Evolutionary conservation across 2,888 invertebrate species (phyloP).

Genomic region (Chydorus sphaericus): DNA sequence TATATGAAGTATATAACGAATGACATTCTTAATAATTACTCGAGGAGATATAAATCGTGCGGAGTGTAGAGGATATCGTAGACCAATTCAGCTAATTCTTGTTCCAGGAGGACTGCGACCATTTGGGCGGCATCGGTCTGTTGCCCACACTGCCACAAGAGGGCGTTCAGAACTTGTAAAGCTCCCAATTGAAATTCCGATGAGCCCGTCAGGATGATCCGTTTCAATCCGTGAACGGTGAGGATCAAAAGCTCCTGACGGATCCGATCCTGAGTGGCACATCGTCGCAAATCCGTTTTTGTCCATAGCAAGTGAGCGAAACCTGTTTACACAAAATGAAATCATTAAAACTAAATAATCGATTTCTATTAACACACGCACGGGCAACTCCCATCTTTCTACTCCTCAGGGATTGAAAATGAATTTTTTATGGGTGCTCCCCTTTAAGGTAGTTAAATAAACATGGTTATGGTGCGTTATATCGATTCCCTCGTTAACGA

Average conservation of each 20-base stretch:
- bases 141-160: not conserved
- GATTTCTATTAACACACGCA: no score
- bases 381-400: no score
- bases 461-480: no score
- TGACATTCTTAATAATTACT: no score
- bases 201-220: not conserved
- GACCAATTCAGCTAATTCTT: constrained; percentile 7
- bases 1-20: not conserved
- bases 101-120: not conserved
- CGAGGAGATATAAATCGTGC: not conserved
- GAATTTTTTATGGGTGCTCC: no score
- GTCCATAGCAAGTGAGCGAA: not conserved
- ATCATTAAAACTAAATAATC: no score
- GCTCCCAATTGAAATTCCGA: not conserved
- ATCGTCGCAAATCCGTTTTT: not conserved
- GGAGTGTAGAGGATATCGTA: not conserved
- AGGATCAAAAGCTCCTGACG: not conserved
- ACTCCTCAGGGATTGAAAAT: no score
- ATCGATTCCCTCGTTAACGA: no score
- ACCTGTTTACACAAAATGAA: no score
- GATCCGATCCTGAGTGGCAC: no score
- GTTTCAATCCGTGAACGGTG: not conserved
- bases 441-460: no score
- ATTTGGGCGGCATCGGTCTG: not conserved
- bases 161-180: not conserved